phyloP scores from a whole-genome alignment of 2,113 vertebrate genomes.

The Natator depressus region DNA sequence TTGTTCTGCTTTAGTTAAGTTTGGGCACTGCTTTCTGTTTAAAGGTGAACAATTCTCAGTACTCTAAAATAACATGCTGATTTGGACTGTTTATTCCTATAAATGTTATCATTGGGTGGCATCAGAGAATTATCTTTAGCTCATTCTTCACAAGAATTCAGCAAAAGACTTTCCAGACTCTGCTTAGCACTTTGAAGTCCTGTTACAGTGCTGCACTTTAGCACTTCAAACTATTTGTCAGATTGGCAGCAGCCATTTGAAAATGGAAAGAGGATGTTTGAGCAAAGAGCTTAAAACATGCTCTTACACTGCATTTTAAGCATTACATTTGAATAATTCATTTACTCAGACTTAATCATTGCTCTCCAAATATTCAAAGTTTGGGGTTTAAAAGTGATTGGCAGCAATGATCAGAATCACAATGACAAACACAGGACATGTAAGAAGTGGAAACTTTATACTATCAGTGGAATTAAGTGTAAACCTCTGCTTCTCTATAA shows the following conservation, averaged over 20 bases:
- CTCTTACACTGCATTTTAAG: constrained; percentile 40
- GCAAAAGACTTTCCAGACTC: constrained; percentile 11
- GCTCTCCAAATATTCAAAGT: constrained; percentile 32
- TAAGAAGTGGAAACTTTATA: not conserved
- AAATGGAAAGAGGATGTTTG: constrained; percentile 32
- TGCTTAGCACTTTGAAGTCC: not conserved
- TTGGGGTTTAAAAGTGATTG: constrained; percentile 50
- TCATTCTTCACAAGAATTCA: constrained; percentile 36
- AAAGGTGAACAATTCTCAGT: no score
- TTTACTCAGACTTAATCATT: constrained; percentile 15
- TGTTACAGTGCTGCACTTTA: not conserved
- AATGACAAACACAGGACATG: not conserved
- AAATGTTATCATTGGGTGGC: not conserved
- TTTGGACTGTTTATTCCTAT: not conserved
- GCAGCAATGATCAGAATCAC: constrained; percentile 7
- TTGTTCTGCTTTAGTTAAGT: not conserved
- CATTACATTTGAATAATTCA: constrained; percentile 64
- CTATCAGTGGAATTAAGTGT: not conserved
- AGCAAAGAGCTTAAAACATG: constrained; percentile 38
- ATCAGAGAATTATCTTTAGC: not conserved
- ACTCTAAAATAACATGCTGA: no score
- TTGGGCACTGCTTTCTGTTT: no score
- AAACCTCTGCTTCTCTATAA: not conserved
- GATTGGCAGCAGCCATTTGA: constrained; percentile 4
- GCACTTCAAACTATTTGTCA: not conserved